Evolutionary conservation across 2,888 invertebrate genomes (phyloP).

Genomic region (Globia sparganii): DNA sequence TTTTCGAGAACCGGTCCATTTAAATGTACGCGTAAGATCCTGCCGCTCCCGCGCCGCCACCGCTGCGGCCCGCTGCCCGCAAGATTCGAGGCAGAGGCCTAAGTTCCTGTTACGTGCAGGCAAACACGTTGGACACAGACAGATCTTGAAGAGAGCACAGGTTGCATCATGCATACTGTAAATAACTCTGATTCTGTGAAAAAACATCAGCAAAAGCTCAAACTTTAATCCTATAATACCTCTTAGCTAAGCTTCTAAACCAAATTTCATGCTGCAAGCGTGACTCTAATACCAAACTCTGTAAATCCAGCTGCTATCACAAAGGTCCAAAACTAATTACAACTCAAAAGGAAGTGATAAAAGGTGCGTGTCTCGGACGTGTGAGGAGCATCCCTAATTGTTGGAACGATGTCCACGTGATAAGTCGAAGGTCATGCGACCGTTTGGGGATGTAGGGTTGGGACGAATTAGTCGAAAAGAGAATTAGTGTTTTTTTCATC

Average conservation of each 20-base stretch:
- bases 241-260: neutral
- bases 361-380: constrained; percentile 18
- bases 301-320: constrained; percentile 1
- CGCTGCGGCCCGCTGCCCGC: too few relatives aligned
- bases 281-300: constrained; percentile 19
- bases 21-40: too few relatives aligned
- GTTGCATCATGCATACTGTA: neutral
- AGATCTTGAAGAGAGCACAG: neutral
- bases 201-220: neutral
- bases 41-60: too few relatives aligned
- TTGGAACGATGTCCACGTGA: constrained; percentile 18
- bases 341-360: constrained; percentile 46
- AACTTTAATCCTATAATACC: neutral
- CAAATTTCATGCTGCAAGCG: neutral
- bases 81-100: too few relatives aligned
- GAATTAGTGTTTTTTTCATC: neutral
- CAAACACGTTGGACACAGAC: too few relatives aligned
- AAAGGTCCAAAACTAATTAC: constrained; percentile 55
- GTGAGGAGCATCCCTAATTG: constrained; percentile 39
- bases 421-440: constrained; percentile 25
- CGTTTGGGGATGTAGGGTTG: constrained; percentile 12
- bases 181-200: neutral
- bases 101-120: too few relatives aligned
- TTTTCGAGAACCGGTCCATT: too few relatives aligned
- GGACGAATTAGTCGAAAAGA: neutral